Evolutionary conservation across 2,888 invertebrate genomes (phyloP).

Genomic region (Cephonodes hylas): DNA sequence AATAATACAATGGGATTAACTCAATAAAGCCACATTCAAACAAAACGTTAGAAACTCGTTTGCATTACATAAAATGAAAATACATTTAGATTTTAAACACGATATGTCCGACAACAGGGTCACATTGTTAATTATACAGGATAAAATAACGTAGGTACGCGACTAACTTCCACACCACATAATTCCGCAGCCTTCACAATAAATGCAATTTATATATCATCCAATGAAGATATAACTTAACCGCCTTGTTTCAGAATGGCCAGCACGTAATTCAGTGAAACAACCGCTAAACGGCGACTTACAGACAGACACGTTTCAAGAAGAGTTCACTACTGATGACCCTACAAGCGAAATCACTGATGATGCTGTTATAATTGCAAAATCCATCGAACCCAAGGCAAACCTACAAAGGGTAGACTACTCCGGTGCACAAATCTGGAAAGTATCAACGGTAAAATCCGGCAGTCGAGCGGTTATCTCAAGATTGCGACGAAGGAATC

Average conservation of each 20-base stretch:
- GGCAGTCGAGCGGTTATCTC: constrained; percentile 56
- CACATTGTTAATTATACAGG: not conserved
- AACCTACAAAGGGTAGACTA: constrained; percentile 80
- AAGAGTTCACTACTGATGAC: constrained; percentile 31
- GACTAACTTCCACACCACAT: no score
- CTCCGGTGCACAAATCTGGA: constrained; percentile 89
- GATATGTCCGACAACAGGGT: not conserved
- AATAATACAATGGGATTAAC: not conserved
- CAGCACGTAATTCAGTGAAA: constrained; percentile 58
- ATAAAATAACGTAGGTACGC: not conserved
- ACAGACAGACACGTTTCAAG: constrained; percentile 25
- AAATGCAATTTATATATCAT: no score
- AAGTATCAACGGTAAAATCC: constrained; percentile 80
- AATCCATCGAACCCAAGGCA: constrained; percentile 33
- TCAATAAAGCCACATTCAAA: not conserved
- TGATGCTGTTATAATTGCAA: constrained; percentile 29
- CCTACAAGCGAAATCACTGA: constrained; percentile 26
- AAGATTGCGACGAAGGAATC: constrained; percentile 59
- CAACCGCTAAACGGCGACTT: constrained; percentile 47
- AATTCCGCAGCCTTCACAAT: no score
- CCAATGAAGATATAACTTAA: no score
- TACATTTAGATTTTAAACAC: constrained; percentile 16
- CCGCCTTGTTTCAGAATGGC: constrained; percentile 55
- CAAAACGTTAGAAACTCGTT: not conserved
- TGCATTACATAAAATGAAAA: not conserved